phyloP scores from a whole-genome alignment of 2,888 invertebrate genomes.

The Tuberolachnus salignus region DNA sequence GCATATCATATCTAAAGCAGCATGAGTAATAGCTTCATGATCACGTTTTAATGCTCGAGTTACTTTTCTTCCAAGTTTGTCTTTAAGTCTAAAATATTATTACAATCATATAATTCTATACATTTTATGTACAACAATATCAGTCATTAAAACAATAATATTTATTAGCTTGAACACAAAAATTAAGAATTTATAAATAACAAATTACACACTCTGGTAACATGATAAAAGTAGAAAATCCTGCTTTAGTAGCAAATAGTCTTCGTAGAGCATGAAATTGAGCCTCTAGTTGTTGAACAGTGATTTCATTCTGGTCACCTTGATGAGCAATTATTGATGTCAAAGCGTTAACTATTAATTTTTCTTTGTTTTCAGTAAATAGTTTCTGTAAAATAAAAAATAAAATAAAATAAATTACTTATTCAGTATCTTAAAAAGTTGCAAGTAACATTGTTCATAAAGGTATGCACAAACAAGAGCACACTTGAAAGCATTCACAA shows the following conservation, averaged over 20 bases:
- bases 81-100: conserved; percentile 76
- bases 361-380: conserved; percentile 98
- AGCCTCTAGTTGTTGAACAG: conserved; percentile 77
- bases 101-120: background rate
- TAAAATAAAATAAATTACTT: background rate
- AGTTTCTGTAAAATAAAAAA: conserved; percentile 72
- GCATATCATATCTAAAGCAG: conserved; percentile 95
- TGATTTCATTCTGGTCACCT: conserved; percentile 69
- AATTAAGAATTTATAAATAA: background rate
- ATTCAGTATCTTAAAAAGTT: background rate
- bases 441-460: too few relatives aligned
- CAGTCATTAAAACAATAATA: background rate
- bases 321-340: conserved; percentile 80
- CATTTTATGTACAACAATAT: too few relatives aligned
- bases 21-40: conserved; percentile 89
- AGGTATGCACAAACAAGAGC: too few relatives aligned
- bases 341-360: conserved; percentile 89
- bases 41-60: conserved; percentile 87
- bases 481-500: too few relatives aligned
- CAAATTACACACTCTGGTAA: conserved; percentile 72
- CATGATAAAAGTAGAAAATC: conserved; percentile 93
- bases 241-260: conserved; percentile 95
- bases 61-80: conserved; percentile 91
- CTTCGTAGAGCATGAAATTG: conserved; percentile 94
- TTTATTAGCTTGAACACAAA: background rate